phyloP scores from a whole-genome alignment of 2,888 invertebrate species.

The Teinopalpus imperialis region DNA sequence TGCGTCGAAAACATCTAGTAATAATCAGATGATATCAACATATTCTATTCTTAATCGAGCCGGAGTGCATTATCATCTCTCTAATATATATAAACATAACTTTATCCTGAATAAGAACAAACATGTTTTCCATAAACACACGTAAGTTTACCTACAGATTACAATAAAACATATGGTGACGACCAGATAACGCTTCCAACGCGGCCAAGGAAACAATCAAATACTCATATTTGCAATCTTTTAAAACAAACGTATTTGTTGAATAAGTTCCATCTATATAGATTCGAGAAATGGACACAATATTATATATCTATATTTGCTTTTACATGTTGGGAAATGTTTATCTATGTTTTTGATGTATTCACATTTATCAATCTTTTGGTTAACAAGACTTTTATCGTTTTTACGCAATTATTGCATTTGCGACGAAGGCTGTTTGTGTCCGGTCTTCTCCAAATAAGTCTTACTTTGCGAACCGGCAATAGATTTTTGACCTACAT shows the following conservation, averaged over 20 bases:
- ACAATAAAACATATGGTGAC: constrained; percentile 3
- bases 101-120: no score
- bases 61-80: no score
- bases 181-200: constrained; percentile 12
- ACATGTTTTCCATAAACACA: not conserved
- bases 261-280: not conserved
- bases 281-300: not conserved
- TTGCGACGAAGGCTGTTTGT: not conserved
- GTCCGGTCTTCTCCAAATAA: not conserved
- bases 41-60: no score
- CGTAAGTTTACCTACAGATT: not conserved
- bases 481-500: not conserved
- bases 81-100: no score
- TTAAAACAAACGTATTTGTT: constrained; percentile 3
- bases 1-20: no score
- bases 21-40: no score
- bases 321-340: constrained; percentile 6
- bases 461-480: not conserved
- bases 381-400: constrained; percentile 10
- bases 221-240: constrained; percentile 11
- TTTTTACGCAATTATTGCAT: constrained; percentile 12
- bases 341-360: constrained; percentile 4
- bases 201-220: constrained; percentile 18
- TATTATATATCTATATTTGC: not conserved
- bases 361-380: constrained; percentile 14